phyloP scores from a whole-genome alignment of 2,797 vertebrate species.

The Melanotaenia maccullochi region DNA sequence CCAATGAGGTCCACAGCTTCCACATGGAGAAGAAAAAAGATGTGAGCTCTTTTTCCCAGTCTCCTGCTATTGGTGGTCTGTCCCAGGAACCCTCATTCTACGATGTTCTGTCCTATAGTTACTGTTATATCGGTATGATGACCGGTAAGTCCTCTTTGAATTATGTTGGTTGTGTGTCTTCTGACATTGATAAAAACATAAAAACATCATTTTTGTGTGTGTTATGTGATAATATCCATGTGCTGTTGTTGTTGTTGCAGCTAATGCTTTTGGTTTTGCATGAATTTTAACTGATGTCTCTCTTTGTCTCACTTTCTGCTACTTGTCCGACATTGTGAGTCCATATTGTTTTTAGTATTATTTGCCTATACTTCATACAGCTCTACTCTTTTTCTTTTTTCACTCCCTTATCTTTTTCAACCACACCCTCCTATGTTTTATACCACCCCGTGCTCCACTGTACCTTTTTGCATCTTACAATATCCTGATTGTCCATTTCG shows the following conservation, averaged over 20 bases:
- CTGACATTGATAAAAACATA: not conserved
- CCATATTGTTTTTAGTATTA: constrained; percentile 54
- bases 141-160: constrained; percentile 82
- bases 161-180: not conserved
- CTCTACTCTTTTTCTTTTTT: constrained; percentile 44
- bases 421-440: constrained; percentile 13
- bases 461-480: constrained; percentile 35
- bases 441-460: constrained; percentile 38
- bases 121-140: constrained; percentile 93
- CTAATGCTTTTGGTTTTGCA: constrained; percentile 68
- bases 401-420: constrained; percentile 18
- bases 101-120: constrained; percentile 89
- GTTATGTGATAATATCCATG: constrained; percentile 8
- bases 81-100: constrained; percentile 84
- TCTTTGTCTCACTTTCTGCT: constrained; percentile 77
- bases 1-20: constrained; percentile 88
- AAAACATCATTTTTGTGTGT: constrained; percentile 19
- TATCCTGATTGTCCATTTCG: constrained; percentile 19
- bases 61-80: constrained; percentile 78
- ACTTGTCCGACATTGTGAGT: constrained; percentile 82
- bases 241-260: constrained; percentile 31
- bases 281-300: constrained; percentile 78
- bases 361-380: constrained; percentile 42
- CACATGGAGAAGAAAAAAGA: constrained; percentile 87
- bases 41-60: constrained; percentile 83